Evolutionary conservation across 2,888 invertebrate genomes (phyloP), one percentile per base, ranked within the genome.

Genomic region (Thera obeliscata): DNA sequence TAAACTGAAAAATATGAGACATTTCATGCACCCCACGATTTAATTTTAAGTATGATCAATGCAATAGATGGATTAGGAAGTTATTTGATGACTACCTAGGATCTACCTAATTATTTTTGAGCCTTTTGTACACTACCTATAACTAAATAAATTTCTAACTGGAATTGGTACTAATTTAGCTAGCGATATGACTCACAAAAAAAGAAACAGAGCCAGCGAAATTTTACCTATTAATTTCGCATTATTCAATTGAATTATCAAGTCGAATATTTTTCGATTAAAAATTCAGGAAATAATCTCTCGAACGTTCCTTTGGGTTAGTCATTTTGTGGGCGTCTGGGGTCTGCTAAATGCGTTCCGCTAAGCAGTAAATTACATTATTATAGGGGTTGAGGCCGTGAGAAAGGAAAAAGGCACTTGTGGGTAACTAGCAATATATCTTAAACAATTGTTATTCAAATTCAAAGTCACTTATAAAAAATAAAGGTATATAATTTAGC

Each of bases 271-370:
- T 12, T 50, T 50, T 22, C 12, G 7, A 50, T 50, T 4, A 50
- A 50, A 50, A 22, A 22, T 22, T 22, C 50, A 12, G 36, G 33
- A 58, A 55, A 50, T 36, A 1, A 55, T 48, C 36, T 61, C 57
- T 68, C 35, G 52, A 62, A 62, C 43, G 49, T 61, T 65, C 56
- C 58, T 65, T 49, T 52, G 56, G 52, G 56, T 61, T 22, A 56
- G 12, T 56, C 52, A 69, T 56, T 69, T 43, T 50, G 69, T 59
- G 50, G 59, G 65, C 41, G 63, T 57, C 66, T 69, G 69, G 66
- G 69, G 60, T 61, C 66, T 69, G 63, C 56, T 69, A 7, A 67
- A 67, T 63, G 48, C 22, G 69, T 69, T 69, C 62, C 69, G 63
- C 62, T 60, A 54, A 56, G 66, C 56, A 66, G n/a, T 66, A 66